These are phyloP conservation scores for Notamacropus eugenii DNA, from an alignment of 2,797 vertebrate species.

Conservation along the genomic window DNA sequence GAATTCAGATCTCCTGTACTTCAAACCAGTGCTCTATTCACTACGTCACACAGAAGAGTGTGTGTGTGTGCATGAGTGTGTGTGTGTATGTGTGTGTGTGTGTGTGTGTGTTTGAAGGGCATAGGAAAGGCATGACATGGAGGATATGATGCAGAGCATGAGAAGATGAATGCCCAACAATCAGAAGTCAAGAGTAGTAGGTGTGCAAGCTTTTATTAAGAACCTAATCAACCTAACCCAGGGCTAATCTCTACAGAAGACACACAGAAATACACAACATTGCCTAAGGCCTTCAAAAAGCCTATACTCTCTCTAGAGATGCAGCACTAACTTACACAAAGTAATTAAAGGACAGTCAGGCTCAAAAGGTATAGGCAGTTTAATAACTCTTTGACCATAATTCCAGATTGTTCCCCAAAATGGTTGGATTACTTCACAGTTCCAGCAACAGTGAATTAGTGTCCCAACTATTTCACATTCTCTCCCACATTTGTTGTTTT, in stretches of 20 bases:
- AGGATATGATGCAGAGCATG: neutral
- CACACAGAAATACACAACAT: neutral
- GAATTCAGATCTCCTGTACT: neutral
- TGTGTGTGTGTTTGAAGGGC: neutral
- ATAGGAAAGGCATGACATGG: neutral
- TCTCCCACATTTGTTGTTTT: neutral
- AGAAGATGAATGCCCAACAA: neutral
- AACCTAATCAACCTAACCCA: neutral
- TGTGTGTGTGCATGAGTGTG: too few relatives aligned
- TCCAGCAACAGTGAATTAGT: neutral
- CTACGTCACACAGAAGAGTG: neutral
- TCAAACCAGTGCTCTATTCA: neutral
- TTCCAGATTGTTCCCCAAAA: neutral
- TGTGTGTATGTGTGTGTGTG: neutral
- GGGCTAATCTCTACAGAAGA: neutral
- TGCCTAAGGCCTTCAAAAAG: neutral
- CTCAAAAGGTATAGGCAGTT: neutral
- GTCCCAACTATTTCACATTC: neutral
- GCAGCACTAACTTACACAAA: neutral
- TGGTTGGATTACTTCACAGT: neutral
- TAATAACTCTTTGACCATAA: neutral
- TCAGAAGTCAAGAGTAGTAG: neutral
- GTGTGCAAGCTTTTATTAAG: neutral
- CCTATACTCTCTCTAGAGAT: neutral
- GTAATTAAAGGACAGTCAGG: neutral